A percentile compares a stretch with the other conserved stretches of the same genome.
phyloP scores from a whole-genome alignment of 2,113 vertebrate species.

The Apteryx owenii region DNA sequence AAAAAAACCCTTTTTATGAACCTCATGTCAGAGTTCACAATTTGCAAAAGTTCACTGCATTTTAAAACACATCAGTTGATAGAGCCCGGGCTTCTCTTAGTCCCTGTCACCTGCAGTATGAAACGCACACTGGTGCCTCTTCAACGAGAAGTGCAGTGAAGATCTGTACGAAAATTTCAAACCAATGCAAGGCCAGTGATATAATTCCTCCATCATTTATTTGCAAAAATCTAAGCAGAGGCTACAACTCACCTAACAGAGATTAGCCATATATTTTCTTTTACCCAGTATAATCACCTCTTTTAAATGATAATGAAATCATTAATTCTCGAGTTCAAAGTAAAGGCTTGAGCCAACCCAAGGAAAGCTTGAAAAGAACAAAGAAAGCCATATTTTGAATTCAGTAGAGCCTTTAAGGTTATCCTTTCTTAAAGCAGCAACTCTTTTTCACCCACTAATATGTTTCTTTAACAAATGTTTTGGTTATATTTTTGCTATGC shows the following conservation, averaged over 20 bases:
- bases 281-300: not conserved
- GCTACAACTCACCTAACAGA: not conserved
- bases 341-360: not conserved
- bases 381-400: not conserved
- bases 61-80: not conserved
- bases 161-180: not conserved
- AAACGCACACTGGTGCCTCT: not conserved
- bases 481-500: not conserved
- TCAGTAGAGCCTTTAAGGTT: not conserved
- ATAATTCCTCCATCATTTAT: not conserved
- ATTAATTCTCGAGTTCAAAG: not conserved
- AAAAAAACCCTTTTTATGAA: too few relatives aligned
- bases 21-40: not conserved
- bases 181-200: not conserved
- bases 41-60: not conserved
- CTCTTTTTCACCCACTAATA: not conserved
- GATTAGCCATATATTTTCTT: not conserved
- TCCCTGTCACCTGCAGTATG: not conserved
- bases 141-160: fast-evolving
- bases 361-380: conserved; percentile 2
- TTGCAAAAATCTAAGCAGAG: not conserved
- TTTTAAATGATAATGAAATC: conserved; percentile 27
- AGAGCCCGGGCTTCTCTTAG: too few relatives aligned
- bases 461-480: not conserved
- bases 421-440: not conserved